Conservation (phyloP, 2,888 invertebrate species). For the Mythimna albipuncta region DNA sequence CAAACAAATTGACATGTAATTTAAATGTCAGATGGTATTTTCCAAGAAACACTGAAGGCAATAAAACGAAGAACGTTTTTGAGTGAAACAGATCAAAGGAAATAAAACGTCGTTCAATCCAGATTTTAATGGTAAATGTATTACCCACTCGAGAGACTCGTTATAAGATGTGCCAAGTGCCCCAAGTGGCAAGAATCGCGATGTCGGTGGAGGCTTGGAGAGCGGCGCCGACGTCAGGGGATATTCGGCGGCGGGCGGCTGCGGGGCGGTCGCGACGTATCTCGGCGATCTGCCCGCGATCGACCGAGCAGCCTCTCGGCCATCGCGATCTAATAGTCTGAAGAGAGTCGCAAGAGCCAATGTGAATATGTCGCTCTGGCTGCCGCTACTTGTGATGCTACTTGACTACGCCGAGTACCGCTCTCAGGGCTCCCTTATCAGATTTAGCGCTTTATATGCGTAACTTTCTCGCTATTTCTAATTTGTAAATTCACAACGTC, state of each 20-base stretch:
- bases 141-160: conserved; percentile 75
- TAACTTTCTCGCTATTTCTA: conserved; percentile 62
- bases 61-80: conserved; percentile 61
- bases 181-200: conserved; percentile 78
- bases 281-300: conserved; percentile 82
- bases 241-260: conserved; percentile 68
- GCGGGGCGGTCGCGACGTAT: conserved; percentile 77
- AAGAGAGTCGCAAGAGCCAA: conserved; percentile 71
- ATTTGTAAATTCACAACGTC: conserved; percentile 34
- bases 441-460: conserved; percentile 65
- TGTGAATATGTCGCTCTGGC: conserved; percentile 69
- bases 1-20: conserved; percentile 55
- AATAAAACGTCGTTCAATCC: conserved; percentile 69
- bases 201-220: conserved; percentile 66
- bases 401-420: conserved; percentile 62
- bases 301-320: conserved; percentile 75
- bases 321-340: conserved; percentile 76
- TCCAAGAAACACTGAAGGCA: conserved; percentile 58
- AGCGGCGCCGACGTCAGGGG: conserved; percentile 69
- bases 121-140: conserved; percentile 77
- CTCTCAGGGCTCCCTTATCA: conserved; percentile 63
- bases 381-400: conserved; percentile 61
- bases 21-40: conserved; percentile 48
- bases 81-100: conserved; percentile 69
- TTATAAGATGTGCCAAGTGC: conserved; percentile 80